Conservation (phyloP, 2,113 vertebrate genomes). For the Halcyon malimbica region DNA sequence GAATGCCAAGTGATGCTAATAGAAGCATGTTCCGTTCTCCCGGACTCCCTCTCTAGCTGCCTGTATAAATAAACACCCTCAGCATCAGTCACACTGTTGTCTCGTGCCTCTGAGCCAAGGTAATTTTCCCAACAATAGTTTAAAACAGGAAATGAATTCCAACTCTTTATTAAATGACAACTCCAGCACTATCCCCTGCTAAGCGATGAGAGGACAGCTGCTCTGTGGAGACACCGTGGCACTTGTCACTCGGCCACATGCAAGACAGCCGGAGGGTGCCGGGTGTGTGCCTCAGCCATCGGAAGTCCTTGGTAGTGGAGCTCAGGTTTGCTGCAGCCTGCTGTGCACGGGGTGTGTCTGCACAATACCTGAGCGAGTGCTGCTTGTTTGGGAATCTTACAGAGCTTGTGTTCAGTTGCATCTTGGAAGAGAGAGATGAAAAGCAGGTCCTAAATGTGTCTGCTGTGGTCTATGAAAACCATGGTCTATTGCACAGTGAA, state of each 20-base stretch:
- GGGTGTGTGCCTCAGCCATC: neutral
- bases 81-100: neutral
- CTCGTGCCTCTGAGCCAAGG: neutral
- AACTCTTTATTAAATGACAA: neutral
- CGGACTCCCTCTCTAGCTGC: neutral
- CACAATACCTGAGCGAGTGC: neutral
- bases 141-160: neutral
- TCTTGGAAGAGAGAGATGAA: neutral
- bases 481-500: neutral
- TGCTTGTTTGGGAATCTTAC: neutral
- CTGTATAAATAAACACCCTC: constrained; percentile 4
- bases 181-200: neutral
- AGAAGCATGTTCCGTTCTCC: neutral
- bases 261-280: neutral
- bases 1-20: neutral
- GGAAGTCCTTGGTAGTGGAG: neutral
- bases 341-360: neutral
- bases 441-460: neutral
- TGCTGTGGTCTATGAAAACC: constrained; percentile 21
- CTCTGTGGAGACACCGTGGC: neutral
- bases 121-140: neutral
- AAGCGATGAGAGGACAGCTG: neutral
- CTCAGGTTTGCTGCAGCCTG: neutral
- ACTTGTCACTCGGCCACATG: neutral
- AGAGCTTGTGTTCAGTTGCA: neutral